A percentile compares a stretch with the other conserved stretches of the same genome.
Evolutionary conservation across 2,797 vertebrate genomes (phyloP).

Genomic region (Acrossocheilus wenchowensis): DNA sequence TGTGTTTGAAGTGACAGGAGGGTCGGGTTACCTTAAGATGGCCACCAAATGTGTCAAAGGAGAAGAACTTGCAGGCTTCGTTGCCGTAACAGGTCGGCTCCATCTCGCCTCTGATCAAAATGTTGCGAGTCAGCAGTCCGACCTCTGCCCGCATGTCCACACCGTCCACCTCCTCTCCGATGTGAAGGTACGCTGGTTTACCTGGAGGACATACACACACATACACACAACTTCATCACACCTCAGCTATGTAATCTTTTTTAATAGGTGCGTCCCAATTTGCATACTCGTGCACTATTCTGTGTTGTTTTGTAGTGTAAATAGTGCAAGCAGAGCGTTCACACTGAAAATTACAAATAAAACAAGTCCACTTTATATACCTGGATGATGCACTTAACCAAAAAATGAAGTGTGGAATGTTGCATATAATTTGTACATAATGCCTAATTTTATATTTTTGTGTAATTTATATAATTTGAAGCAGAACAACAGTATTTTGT

Average conservation of each 20-base stretch:
- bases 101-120: slow-evolving; percentile 87
- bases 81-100: slow-evolving; percentile 85
- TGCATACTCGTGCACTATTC: not conserved
- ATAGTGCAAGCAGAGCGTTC: not conserved
- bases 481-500: not conserved
- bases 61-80: slow-evolving; percentile 90
- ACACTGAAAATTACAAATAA: not conserved
- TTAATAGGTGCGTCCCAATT: not conserved
- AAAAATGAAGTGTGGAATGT: not conserved
- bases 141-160: slow-evolving; percentile 96
- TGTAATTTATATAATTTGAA: not conserved
- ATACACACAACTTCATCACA: slow-evolving; percentile 16
- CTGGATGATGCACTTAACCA: not conserved
- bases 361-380: not conserved
- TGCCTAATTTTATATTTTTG: not conserved
- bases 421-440: not conserved
- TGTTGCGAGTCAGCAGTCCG: slow-evolving; percentile 88
- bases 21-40: slow-evolving; percentile 88
- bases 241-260: not conserved
- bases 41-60: slow-evolving; percentile 94
- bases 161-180: slow-evolving; percentile 86
- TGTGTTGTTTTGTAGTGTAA: not conserved
- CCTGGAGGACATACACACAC: slow-evolving; percentile 73
- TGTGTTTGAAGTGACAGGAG: not conserved
- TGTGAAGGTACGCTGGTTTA: slow-evolving; percentile 86